These are phyloP conservation scores for Brassicogethes aeneus DNA, from an alignment of 2,888 invertebrate species.

Conservation along the genomic window DNA sequence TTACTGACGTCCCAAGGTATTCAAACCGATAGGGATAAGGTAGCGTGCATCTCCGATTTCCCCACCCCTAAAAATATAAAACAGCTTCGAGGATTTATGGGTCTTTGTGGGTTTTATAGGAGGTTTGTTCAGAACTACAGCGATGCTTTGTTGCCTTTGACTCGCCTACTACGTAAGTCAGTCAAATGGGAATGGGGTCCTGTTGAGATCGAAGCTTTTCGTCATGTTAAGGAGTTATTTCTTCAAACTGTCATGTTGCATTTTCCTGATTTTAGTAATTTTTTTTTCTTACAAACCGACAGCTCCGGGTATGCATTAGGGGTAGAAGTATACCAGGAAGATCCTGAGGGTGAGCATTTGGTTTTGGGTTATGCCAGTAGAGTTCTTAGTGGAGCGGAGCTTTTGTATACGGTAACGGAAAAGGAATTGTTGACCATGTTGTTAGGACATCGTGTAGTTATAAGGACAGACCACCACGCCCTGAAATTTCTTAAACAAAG, in stretches of 20 bases:
- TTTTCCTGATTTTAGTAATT: slow-evolving; percentile 8
- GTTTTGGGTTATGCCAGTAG: slow-evolving; percentile 7
- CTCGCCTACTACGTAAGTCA: slow-evolving; percentile 9
- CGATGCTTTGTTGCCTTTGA: slow-evolving; percentile 6
- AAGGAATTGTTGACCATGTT: too few species aligned
- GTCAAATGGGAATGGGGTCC: slow-evolving; percentile 8
- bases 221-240: slow-evolving; percentile 6
- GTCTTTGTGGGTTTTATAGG: slow-evolving; percentile 10
- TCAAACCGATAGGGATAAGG: slow-evolving; percentile 13
- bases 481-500: too few species aligned
- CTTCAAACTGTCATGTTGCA: slow-evolving; percentile 7
- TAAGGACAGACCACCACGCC: too few species aligned
- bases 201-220: slow-evolving; percentile 8
- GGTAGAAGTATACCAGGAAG: slow-evolving; percentile 7
- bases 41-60: slow-evolving; percentile 9
- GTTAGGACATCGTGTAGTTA: too few species aligned
- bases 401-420: too few species aligned
- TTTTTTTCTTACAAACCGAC: slow-evolving; percentile 9
- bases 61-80: slow-evolving; percentile 7
- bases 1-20: slow-evolving; percentile 13
- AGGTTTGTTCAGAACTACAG: slow-evolving; percentile 10
- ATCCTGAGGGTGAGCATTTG: slow-evolving; percentile 4
- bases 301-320: slow-evolving; percentile 8
- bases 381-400: slow-evolving; percentile 2
- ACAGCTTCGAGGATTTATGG: slow-evolving; percentile 9